Evolutionary conservation across 2,113 vertebrate species (phyloP), one percentile per base, ranked within the genome.

Genomic region (Leptobrachium leishanense): DNA sequence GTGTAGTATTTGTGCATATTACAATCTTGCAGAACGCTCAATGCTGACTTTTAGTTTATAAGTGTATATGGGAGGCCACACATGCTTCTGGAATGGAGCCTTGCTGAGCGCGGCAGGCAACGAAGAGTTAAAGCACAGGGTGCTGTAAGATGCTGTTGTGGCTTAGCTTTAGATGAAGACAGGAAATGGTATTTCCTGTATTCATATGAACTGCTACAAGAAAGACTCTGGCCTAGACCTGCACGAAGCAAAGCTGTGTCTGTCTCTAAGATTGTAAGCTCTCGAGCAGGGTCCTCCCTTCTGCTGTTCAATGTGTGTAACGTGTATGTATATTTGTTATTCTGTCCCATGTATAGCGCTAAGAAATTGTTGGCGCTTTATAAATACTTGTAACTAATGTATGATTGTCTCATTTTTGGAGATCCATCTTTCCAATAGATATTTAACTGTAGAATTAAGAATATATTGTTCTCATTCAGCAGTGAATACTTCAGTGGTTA

Each of bases 141-240:
- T 12, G 40, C 63, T 43, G 15, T 31, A 59, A 59, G 55, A 65
- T 65, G 63, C 63, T 39, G 31, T 65, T 79, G 77, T 72, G 77
- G 77, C 66, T n/a, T 50, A 79, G 46, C 50, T 70, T 65, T 59
- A 43, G 20, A 66, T 66, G 20, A 15, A 62, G 53, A 64, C 76
- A 77, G 67, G 76, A 70, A 77, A 64, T 72, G 66, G 41, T 20
- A 43, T 53, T 79, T 72, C 77, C 68, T 79, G 69, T 72, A 43
- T 39, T 65, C 44, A 54, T 63, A 68, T 69, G 43, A 40, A 44
- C 53, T 43, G 53, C 6, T 3, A 20, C 31, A 64, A 64, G 68
- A n/a, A 3, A 50, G 44, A n/a, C n/a, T n/a, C 43, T 9, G 44
- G 68, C 67, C 67, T 50, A 70, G 44, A 31, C 13, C 68, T 70